phyloP scores from a whole-genome alignment of 1,140 invertebrate genomes.

The Micrasema longulum region DNA sequence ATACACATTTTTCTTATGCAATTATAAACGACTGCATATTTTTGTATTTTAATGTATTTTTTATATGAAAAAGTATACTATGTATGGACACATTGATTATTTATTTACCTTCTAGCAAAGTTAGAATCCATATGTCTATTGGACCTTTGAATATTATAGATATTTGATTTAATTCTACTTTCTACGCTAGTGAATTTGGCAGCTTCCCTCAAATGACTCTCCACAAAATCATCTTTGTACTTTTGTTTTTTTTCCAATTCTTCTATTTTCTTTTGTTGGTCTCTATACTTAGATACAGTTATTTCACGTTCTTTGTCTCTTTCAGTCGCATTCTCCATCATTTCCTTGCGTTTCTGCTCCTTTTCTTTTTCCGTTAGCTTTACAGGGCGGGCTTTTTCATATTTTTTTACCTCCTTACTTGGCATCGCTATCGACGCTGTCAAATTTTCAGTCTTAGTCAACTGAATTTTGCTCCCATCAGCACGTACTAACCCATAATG shows the following conservation, averaged over 20 bases:
- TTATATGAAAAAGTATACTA: no score
- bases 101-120: conserved; percentile 71
- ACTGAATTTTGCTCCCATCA: conserved; percentile 58
- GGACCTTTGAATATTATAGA: conserved; percentile 83
- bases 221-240: conserved; percentile 67
- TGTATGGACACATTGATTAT: no score
- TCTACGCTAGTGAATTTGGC: conserved; percentile 76
- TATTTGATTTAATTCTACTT: conserved; percentile 82
- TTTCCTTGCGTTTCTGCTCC: conserved; percentile 78
- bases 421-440: conserved; percentile 25
- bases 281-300: conserved; percentile 74
- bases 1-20: no score
- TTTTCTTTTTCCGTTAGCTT: conserved; percentile 77
- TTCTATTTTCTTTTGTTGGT: conserved; percentile 73
- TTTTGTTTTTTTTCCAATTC: conserved; percentile 62
- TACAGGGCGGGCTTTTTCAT: conserved; percentile 59
- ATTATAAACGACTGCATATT: no score
- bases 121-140: conserved; percentile 76
- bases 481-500: conserved; percentile 65
- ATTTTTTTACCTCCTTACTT: conserved; percentile 55
- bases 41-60: no score
- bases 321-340: conserved; percentile 84
- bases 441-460: conserved; percentile 1
- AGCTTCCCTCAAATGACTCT: conserved; percentile 77
- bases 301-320: conserved; percentile 76